Conservation (phyloP, 2,888 invertebrate species). For the Gibbula magus region DNA sequence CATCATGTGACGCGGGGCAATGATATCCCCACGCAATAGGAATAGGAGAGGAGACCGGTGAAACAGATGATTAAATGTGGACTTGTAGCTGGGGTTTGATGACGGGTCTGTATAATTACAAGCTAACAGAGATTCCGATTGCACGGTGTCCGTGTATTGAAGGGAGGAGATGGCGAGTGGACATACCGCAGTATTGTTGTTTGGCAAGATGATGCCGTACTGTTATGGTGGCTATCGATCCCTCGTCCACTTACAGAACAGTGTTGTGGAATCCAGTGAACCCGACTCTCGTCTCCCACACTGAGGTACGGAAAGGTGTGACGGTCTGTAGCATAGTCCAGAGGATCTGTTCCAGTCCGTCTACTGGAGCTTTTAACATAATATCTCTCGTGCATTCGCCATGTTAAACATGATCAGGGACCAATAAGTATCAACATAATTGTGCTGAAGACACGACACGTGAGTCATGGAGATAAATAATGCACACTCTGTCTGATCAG, state of each 20-base stretch:
- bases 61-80: not conserved
- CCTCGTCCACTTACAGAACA: conserved; percentile 1
- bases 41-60: not conserved
- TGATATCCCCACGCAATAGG: not conserved
- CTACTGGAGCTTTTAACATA: no score
- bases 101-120: not conserved
- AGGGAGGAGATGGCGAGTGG: not conserved
- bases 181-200: not conserved
- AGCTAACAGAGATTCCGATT: not conserved
- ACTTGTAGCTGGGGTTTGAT: not conserved
- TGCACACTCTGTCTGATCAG: no score
- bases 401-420: no score
- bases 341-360: no score
- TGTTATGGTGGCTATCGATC: not conserved
- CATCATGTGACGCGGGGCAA: conserved; percentile 4
- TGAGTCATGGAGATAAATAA: no score
- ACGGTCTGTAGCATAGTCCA: not conserved
- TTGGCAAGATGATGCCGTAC: not conserved
- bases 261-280: conserved; percentile 8
- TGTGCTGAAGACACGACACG: no score
- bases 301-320: not conserved
- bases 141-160: not conserved
- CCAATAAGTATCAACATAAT: no score
- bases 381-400: no score
- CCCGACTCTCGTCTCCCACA: not conserved